These are phyloP conservation scores for Desoria tigrina DNA, from an alignment of 2,888 invertebrate genomes.

Conservation along the genomic window DNA sequence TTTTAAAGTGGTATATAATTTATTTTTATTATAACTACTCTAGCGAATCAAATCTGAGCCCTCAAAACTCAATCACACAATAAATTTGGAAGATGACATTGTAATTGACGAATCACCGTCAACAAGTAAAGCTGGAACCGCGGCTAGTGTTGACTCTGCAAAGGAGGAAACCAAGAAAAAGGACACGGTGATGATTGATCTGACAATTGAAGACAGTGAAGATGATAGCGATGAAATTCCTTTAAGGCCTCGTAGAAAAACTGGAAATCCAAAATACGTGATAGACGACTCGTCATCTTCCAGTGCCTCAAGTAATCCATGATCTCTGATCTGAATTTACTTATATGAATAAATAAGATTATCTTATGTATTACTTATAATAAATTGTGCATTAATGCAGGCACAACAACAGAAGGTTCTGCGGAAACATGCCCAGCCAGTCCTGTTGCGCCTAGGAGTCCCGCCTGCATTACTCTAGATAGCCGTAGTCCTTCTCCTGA, in stretches of 20 bases:
- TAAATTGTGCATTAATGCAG: too few species aligned
- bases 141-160: neutral
- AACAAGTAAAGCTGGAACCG: neutral
- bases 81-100: conserved; percentile 42
- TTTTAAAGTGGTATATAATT: too few species aligned
- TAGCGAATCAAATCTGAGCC: conserved; percentile 15
- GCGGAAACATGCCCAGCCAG: conserved; percentile 7
- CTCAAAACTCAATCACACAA: conserved; percentile 24
- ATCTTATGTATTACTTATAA: too few species aligned
- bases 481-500: conserved; percentile 26
- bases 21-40: conserved; percentile 1
- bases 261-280: conserved; percentile 12
- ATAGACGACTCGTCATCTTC: conserved; percentile 19
- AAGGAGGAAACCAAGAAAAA: neutral
- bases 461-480: conserved; percentile 35
- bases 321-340: neutral
- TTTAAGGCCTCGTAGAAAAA: conserved; percentile 10
- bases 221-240: conserved; percentile 11
- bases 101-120: conserved; percentile 21
- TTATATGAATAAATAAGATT: too few species aligned
- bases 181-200: conserved; percentile 7
- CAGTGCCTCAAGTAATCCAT: conserved; percentile 13
- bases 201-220: conserved; percentile 14
- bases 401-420: conserved; percentile 33
- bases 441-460: conserved; percentile 24